phyloP scores from a whole-genome alignment of 2,888 invertebrate genomes.

The Aphidius colemani region DNA sequence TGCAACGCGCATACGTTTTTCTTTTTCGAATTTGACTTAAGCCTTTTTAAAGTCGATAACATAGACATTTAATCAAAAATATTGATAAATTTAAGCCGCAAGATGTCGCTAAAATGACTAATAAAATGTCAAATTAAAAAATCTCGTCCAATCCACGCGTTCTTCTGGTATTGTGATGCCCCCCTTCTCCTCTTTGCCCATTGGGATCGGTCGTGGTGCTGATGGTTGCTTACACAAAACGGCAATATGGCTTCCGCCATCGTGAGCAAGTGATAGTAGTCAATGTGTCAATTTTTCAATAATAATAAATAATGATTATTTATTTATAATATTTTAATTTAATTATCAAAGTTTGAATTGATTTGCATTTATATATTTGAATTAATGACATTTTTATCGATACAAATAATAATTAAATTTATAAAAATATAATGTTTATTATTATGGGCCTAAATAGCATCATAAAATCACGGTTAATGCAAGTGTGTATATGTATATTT shows the following conservation, averaged over 20 bases:
- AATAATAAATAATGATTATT: conserved; percentile 18
- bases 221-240: conserved; percentile 45
- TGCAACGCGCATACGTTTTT: too few relatives aligned
- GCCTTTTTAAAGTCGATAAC: too few relatives aligned
- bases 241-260: conserved; percentile 60
- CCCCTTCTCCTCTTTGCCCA: conserved; percentile 19
- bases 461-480: too few relatives aligned
- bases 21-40: too few relatives aligned
- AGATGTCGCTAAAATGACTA: conserved; percentile 34
- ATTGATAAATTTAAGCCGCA: background rate
- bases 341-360: too few relatives aligned
- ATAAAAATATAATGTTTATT: too few relatives aligned
- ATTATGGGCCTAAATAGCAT: too few relatives aligned
- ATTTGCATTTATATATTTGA: too few relatives aligned
- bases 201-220: conserved; percentile 29
- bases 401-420: too few relatives aligned
- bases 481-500: conserved; percentile 1
- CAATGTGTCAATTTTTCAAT: conserved; percentile 40
- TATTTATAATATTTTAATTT: background rate
- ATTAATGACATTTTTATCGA: too few relatives aligned
- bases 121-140: conserved; percentile 17
- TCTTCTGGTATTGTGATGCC: conserved; percentile 25
- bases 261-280: conserved; percentile 54
- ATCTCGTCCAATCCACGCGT: conserved; percentile 34
- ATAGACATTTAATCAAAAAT: too few relatives aligned